Conservation (phyloP, 2,797 vertebrate genomes). For the Myotis daubentonii region DNA sequence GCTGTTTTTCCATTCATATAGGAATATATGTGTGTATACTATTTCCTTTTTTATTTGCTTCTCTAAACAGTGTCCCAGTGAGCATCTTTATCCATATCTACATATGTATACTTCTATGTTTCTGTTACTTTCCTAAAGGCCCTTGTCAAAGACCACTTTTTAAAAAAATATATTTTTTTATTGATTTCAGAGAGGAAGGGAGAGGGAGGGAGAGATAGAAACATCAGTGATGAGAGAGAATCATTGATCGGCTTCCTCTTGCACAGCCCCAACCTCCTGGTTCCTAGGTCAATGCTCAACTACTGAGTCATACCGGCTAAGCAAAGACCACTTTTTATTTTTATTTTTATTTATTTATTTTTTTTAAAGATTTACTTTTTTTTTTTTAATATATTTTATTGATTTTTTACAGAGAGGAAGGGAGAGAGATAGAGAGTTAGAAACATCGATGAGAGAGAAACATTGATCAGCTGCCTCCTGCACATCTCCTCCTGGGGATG, state of each 20-base stretch:
- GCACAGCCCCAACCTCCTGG: background rate
- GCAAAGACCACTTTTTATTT: background rate
- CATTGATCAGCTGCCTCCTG: no score
- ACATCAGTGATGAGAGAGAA: background rate
- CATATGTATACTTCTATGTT: background rate
- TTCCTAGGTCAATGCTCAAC: background rate
- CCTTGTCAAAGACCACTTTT: background rate
- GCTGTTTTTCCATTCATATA: background rate
- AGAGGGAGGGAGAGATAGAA: no score
- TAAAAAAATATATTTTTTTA: background rate
- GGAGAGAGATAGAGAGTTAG: no score
- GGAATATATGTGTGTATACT: background rate
- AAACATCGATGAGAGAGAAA: no score
- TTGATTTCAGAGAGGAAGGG: background rate
- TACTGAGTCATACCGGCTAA: background rate
- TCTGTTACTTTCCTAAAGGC: background rate
- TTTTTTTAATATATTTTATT: no score
- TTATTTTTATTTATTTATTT: no score
- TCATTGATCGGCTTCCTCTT: background rate
- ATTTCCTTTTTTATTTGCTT: background rate
- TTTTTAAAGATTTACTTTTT: no score
- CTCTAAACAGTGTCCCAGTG: background rate
- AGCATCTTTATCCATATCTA: background rate
- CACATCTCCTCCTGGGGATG: no score
- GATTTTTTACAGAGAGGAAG: no score